Evolutionary conservation across 64 coral and sea anemone species (phyloP), one percentile per base, ranked within the genome.

Genomic region (Montipora cactus): DNA sequence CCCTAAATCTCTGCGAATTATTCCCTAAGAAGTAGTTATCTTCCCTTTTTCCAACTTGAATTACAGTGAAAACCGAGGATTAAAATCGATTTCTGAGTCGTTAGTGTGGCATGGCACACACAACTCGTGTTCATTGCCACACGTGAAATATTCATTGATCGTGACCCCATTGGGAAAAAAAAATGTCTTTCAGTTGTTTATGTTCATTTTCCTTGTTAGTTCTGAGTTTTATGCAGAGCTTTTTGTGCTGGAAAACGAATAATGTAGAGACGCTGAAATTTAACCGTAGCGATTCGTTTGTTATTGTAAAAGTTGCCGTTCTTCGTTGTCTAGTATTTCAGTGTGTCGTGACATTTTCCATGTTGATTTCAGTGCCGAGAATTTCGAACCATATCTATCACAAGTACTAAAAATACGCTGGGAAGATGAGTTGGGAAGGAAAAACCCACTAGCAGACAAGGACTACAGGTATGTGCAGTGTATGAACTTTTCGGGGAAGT

Each of bases 341-440:
- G 75, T 76, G 93, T 86, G 8, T 79, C 55, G 93, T 85, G 89
- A 95, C 88, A 79, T 47, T 78, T 82, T 45, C 77, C 74, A 79
- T 93, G 47, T 86, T 95, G 83, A 76, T 94, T 89, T 47, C 77
- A 99, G 97, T 67, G 97, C 94, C 11, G 94, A 99, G 49, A 99
- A 96, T 69, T 99, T 96, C 71, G 97, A 99, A 49, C 95, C 95
- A 6, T 99, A 93, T 61, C 76, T 99, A 51, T 99, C 97, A n/a
- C 91, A 99, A 90, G 94, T 99, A 6, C 79, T 99, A 66, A 99
- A 99, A 91, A 95, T 99, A 67, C 92, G 97, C 21, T 99, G 97
- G 97, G 94, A 94, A 88, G 97, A 99, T 62, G 97, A 99, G 19
- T 79, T 99, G 66, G 89, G 95, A 5, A 94, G 59, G 78, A 81